Percentiles rank a stretch among this genome's conserved stretches.
Conservation (phyloP, 2,113 vertebrate genomes). For the Crotalus horridus region DNA sequence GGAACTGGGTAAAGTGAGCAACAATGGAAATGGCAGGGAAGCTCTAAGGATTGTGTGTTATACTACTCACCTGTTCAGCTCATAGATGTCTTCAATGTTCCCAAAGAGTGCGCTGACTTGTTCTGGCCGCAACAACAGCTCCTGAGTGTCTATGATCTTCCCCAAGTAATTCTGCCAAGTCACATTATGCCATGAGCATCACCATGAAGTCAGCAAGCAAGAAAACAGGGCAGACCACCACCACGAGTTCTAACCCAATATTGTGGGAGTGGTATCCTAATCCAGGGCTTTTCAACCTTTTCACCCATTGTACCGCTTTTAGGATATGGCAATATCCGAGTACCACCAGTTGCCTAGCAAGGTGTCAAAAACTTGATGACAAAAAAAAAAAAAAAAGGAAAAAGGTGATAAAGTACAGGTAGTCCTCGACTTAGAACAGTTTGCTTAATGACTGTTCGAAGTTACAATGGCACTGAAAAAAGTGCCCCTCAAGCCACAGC, state of each 20-base stretch:
- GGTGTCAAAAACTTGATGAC: too few relatives aligned
- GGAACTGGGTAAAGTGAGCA: not conserved
- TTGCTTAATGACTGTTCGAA: too few relatives aligned
- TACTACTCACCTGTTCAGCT: slow-evolving; percentile 85
- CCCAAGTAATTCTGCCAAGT: slow-evolving; percentile 86
- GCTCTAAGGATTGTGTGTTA: not conserved
- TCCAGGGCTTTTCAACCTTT: too few relatives aligned
- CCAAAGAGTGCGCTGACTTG: slow-evolving; percentile 93
- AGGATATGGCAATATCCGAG: too few relatives aligned
- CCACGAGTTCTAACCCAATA: not conserved
- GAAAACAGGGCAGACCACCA: not conserved
- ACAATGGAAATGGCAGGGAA: not conserved
- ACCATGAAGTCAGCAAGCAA: not conserved
- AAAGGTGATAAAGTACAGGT: too few relatives aligned
- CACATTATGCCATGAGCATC: accelerated
- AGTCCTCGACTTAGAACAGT: too few relatives aligned
- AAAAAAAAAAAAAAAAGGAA: too few relatives aligned
- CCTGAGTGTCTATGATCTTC: slow-evolving; percentile 85
- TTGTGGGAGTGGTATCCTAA: not conserved
- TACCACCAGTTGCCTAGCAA: too few relatives aligned
- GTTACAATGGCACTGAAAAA: too few relatives aligned
- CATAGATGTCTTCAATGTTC: slow-evolving; percentile 96
- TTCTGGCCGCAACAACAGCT: slow-evolving; percentile 85
- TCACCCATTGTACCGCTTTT: too few relatives aligned
- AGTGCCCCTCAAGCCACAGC: too few relatives aligned